Evolutionary conservation across 1,140 invertebrate genomes (phyloP), one percentile per base, ranked within the genome.

Genomic region (Hycleus phaleratus): DNA sequence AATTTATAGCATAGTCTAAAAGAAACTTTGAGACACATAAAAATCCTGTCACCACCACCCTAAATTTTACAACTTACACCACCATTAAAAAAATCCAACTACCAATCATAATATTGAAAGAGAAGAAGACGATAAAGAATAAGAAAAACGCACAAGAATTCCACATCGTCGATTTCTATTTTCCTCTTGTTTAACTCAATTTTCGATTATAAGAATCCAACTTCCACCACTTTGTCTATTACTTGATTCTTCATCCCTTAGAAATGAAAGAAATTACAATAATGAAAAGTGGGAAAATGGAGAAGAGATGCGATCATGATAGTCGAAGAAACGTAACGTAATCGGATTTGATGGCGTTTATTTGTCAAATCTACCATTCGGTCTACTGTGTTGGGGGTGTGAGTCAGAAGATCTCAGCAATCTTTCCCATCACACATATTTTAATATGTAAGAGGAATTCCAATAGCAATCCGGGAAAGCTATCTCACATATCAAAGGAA

Each of bases 401-500:
- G 32, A 53, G 57, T 46, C 18, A 18, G 18, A 18, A 2, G 18
- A 18, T 18, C 18, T 46, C 54, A 25, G 44, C 49, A 58, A 46
- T 58, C 40, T 53, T 59, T 59, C 49, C 52, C 49, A 49, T 54
- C 50, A 46, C 32, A 32, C 56, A 59, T 50, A 55, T 62, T 64
- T 62, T 66, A 64, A 66, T 61, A 60, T 56, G 49, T 53, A 56
- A 52, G 54, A 58, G 62, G 55, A 66, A 64, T 64, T 56, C 56
- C 56, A 57, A 49, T 59, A 56, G 56, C 58, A 59, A 62, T 60
- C 60, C 56, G 38, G 32, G 45, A 63, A 67, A 63, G 61, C 60
- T 50, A 64, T 68, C 62, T 69, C 66, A 64, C 62, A 67, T 68
- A 68, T 70, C 66, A 70, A 70, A 70, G 68, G 61, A 67, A 67